Percentiles rank a stretch among this genome's conserved stretches.
These are phyloP conservation scores for Acleris laterana DNA, from an alignment of 2,888 invertebrate genomes.

Conservation along the genomic window DNA sequence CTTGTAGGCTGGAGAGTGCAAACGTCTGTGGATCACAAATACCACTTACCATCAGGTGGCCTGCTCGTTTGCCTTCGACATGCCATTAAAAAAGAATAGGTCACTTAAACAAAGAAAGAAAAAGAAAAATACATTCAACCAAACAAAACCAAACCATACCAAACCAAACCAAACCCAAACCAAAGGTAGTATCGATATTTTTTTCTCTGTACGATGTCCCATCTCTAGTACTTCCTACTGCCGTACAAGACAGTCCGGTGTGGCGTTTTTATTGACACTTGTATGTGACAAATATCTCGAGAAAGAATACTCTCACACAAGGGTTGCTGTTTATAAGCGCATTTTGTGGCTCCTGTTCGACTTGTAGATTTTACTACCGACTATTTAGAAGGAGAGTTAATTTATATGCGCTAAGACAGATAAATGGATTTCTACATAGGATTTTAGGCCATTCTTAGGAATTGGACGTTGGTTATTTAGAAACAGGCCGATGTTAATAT, in stretches of 20 bases:
- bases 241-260: conserved; percentile 79
- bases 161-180: no score
- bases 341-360: conserved; percentile 42
- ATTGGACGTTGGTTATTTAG: no score
- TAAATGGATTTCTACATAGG: not conserved
- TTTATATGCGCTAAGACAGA: conserved; percentile 1
- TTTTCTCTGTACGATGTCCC: conserved; percentile 37
- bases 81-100: no score
- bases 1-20: no score
- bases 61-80: no score
- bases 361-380: conserved; percentile 45
- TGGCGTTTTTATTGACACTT: conserved; percentile 84
- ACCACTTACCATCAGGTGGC: no score
- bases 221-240: conserved; percentile 56
- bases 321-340: conserved; percentile 42
- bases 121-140: no score
- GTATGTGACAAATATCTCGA: conserved; percentile 81
- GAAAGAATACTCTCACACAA: conserved; percentile 56
- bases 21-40: no score
- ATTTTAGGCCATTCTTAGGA: no score
- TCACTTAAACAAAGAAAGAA: no score
- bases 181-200: conserved; percentile 12
- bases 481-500: no score
- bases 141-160: no score
- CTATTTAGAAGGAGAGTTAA: conserved; percentile 17